Conservation (phyloP, 2,113 vertebrate genomes). For the Psettodes erumei region DNA sequence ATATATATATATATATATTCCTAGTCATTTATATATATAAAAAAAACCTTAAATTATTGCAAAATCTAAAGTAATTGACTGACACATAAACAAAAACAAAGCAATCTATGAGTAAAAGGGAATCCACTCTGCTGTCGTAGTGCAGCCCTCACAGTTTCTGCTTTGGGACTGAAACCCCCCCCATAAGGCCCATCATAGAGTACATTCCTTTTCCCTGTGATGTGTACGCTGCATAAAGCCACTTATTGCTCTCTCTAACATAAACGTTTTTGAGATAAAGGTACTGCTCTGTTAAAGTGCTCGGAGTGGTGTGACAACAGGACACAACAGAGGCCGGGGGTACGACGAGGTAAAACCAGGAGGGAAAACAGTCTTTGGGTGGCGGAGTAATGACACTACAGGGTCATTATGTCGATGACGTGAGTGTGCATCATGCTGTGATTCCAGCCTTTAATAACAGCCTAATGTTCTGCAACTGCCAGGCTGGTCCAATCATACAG, state of each 20-base stretch:
- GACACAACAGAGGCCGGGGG: neutral
- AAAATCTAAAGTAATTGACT: slow-evolving; percentile 48
- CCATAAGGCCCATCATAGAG: slow-evolving; percentile 40
- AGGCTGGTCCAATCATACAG: neutral
- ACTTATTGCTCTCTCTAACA: slow-evolving; percentile 70
- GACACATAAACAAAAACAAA: slow-evolving; percentile 30
- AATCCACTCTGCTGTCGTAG: slow-evolving; percentile 3
- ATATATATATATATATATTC: slow-evolving; percentile 14
- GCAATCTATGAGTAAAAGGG: slow-evolving; percentile 18
- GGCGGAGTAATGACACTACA: neutral
- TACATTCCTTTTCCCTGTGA: slow-evolving; percentile 41
- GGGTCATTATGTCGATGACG: slow-evolving; percentile 22
- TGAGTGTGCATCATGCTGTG: neutral
- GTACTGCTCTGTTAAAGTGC: slow-evolving; percentile 71
- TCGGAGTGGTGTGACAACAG: slow-evolving; percentile 20
- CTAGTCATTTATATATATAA: slow-evolving; percentile 64
- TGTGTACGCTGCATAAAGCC: slow-evolving; percentile 35
- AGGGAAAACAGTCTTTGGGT: slow-evolving; percentile 19
- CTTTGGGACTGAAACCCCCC: neutral
- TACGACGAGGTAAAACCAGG: slow-evolving; percentile 21
- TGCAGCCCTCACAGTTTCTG: slow-evolving; percentile 2
- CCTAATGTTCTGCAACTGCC: neutral
- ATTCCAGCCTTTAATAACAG: slow-evolving; percentile 5
- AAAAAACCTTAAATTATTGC: slow-evolving; percentile 62
- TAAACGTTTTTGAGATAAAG: slow-evolving; percentile 55